phyloP scores from a whole-genome alignment of 2,113 vertebrate genomes.

The Eubucco bourcierii region DNA sequence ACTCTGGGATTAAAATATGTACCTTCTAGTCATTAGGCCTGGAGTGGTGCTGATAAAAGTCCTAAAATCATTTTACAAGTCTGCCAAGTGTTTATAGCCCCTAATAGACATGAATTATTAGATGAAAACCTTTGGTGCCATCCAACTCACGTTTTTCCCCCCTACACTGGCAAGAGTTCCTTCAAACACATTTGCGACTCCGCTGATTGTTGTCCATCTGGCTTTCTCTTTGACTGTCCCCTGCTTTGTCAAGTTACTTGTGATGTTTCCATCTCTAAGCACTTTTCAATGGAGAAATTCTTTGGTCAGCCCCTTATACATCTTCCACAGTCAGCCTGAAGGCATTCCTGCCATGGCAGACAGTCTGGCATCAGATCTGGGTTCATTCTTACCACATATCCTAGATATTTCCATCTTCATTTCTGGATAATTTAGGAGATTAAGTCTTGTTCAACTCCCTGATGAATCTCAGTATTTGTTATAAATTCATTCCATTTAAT shows the following conservation, averaged over 20 bases:
- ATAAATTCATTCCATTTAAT: constrained; percentile 65
- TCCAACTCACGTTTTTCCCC: neutral
- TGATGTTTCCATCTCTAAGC: neutral
- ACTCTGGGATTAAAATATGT: neutral
- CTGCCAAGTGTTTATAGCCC: neutral
- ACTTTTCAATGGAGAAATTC: neutral
- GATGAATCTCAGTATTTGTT: constrained; percentile 48
- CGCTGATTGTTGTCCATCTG: neutral
- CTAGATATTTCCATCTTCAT: constrained; percentile 60
- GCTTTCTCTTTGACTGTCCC: neutral
- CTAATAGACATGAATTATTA: neutral
- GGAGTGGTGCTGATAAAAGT: neutral
- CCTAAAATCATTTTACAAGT: neutral
- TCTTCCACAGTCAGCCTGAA: constrained; percentile 4
- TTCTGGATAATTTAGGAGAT: constrained; percentile 67
- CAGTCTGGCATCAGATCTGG: constrained; percentile 55
- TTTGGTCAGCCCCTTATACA: constrained; percentile 3
- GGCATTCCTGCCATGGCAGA: constrained; percentile 40
- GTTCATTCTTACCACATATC: constrained; percentile 53
- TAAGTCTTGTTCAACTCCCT: constrained; percentile 57
- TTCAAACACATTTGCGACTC: neutral
- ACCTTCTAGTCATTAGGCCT: neutral
- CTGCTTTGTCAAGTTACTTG: neutral
- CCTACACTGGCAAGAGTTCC: neutral
- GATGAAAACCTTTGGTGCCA: neutral